These are phyloP conservation scores for Bursaphelenchus okinawaensis DNA, from an alignment of 2,888 invertebrate genomes.

Conservation along the genomic window DNA sequence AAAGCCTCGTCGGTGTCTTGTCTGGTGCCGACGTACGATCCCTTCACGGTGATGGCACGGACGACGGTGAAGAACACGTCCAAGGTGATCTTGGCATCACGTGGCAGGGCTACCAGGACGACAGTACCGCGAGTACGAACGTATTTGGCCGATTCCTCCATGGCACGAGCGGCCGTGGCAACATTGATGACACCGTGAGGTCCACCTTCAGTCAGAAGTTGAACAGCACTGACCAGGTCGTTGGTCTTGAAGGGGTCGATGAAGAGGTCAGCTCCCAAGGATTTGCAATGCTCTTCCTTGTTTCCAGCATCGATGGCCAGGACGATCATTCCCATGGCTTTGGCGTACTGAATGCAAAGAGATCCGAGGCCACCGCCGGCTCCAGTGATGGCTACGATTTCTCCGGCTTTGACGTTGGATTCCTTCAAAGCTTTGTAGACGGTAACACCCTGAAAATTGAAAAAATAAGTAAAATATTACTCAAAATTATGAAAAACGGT, in stretches of 20 bases:
- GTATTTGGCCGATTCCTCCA: conserved; percentile 23
- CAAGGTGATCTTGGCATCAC: conserved; percentile 20
- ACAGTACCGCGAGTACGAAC: conserved; percentile 28
- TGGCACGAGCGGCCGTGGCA: conserved; percentile 22
- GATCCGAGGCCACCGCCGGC: conserved; percentile 42
- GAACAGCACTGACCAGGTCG: conserved; percentile 3
- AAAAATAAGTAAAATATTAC: neutral
- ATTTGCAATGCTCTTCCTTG: conserved; percentile 25
- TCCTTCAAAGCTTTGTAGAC: conserved; percentile 38
- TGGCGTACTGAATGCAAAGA: conserved; percentile 36
- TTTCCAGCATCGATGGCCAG: conserved; percentile 33
- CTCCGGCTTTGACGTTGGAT: conserved; percentile 31
- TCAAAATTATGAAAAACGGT: neutral
- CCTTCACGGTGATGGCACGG: conserved; percentile 22
- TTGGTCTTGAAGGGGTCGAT: conserved; percentile 21
- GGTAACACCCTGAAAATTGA: conserved; percentile 31
- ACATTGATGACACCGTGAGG: conserved; percentile 27
- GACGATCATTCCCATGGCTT: conserved; percentile 36
- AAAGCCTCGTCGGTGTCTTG: conserved; percentile 26
- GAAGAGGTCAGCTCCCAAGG: conserved; percentile 27
- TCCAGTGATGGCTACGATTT: conserved; percentile 37
- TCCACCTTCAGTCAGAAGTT: conserved; percentile 24
- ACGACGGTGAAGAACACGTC: conserved; percentile 22
- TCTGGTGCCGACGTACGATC: conserved; percentile 20
- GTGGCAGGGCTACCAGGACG: conserved; percentile 28